Percentiles rank a stretch among this genome's conserved stretches.
Conservation (phyloP, 2,888 invertebrate species). For the Eilema depressum region DNA sequence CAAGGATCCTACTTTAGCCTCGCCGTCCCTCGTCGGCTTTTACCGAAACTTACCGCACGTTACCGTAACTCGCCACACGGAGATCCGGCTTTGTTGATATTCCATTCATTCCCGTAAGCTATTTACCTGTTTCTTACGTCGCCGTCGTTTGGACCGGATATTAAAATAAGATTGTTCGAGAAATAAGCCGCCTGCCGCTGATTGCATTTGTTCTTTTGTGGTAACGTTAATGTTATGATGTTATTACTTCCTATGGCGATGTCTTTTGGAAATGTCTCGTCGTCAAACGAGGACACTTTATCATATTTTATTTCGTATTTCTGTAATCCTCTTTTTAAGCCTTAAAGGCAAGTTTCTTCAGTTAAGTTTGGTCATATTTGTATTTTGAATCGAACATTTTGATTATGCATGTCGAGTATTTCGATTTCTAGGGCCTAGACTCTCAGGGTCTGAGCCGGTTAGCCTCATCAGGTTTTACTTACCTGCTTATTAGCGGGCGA, state of each 20-base stretch:
- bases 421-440: background rate
- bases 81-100: constrained; percentile 17
- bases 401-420: background rate
- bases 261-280: background rate
- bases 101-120: constrained; percentile 14
- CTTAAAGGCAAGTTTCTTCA: background rate
- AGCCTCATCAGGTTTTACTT: no score
- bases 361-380: background rate
- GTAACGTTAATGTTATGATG: background rate
- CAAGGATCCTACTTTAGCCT: background rate
- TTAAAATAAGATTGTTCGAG: constrained; percentile 38
- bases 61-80: constrained; percentile 4
- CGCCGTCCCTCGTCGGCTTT: background rate
- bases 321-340: background rate
- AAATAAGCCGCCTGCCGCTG: constrained; percentile 23
- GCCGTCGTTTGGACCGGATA: constrained; percentile 31
- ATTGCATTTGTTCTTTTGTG: constrained; percentile 11
- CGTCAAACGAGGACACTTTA: background rate
- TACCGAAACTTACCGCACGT: constrained; percentile 7
- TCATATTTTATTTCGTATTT: background rate
- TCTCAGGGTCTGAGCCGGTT: background rate
- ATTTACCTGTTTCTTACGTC: constrained; percentile 16
- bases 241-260: constrained; percentile 5
- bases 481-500: background rate
- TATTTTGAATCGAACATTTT: no score